Evolutionary conservation across 2,797 vertebrate species (phyloP), one percentile per base, ranked within the genome.

Genomic region (Bucorvus abyssinicus): DNA sequence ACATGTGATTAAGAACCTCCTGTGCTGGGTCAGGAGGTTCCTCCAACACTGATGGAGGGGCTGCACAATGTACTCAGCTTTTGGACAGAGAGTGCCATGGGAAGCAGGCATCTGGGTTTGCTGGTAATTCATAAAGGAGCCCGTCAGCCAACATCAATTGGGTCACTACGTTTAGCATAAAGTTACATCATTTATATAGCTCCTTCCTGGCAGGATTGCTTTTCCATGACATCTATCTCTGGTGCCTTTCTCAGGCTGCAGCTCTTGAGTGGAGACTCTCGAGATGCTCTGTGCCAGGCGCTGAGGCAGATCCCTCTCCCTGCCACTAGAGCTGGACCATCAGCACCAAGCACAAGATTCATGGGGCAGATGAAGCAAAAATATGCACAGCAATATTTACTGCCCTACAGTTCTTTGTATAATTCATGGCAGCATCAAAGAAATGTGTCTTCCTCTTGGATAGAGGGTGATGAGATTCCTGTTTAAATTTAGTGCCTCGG

Each of bases 401-500:
- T 77, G 38, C 60, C 69, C 59, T 78, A 8, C 20, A 34, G 68
- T 70, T 94, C 68, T 81, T 88, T 91, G 85, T 42, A 65, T 86
- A 94, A 94, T 75, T 91, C 26, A 20, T 24, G 32, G 45, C 64
- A 53, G 26, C 82, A 81, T 94, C 87, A 93, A 93, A 94, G 76
- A 89, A 91, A 78, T 23, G 32, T 47, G 45, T 57, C 85, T 94
- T 78, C 61, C 85, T 90, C 44, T 20, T 50, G 29, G 57, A 20
- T 14, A 32, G 70, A 50, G 42, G 26, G 40, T 56, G 61, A 52
- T 52, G 57, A 34, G 73, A 71, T 30, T 38, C 45, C 63, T 84
- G 70, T 79, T 93, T 88, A 87, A 94, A 91, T 96, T 76, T 93
- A 93, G 90, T 90, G 89, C 45, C 87, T 47, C 38, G 60, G 86